These are phyloP conservation scores for Cladorhizidae sp. DNA, from an alignment of 37 sponge, comb jelly and placozoan genomes.

Conservation along the genomic window DNA sequence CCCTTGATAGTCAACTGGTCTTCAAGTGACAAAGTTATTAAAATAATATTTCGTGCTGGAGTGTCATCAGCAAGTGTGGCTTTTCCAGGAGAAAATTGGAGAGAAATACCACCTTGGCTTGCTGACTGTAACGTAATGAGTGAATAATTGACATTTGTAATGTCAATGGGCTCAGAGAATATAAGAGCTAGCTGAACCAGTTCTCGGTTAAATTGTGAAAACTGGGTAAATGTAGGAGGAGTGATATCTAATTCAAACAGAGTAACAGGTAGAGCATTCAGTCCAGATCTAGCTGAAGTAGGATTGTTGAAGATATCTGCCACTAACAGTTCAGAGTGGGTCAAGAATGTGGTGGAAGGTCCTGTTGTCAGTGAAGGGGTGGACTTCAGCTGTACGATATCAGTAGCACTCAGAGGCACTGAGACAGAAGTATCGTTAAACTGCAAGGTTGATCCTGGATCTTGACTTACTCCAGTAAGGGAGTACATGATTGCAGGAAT, in stretches of 20 bases:
- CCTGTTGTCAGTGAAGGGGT: constrained; percentile 63
- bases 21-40: constrained; percentile 59
- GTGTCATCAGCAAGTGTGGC: constrained; percentile 22
- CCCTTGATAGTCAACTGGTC: constrained; percentile 75
- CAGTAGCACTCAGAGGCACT: constrained; percentile 31
- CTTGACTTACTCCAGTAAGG: constrained; percentile 56
- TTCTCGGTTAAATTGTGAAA: constrained; percentile 59
- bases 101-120: constrained; percentile 15
- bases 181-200: constrained; percentile 43
- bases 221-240: constrained; percentile 54
- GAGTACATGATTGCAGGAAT: constrained; percentile 50
- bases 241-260: constrained; percentile 71
- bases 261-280: constrained; percentile 68
- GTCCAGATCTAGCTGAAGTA: constrained; percentile 61
- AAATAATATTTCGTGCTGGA: constrained; percentile 31
- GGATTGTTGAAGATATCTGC: constrained; percentile 63
- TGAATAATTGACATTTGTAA: constrained; percentile 60
- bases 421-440: constrained; percentile 42
- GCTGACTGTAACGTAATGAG: constrained; percentile 71
- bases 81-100: constrained; percentile 58
- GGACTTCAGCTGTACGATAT: constrained; percentile 60
- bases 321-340: constrained; percentile 57
- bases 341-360: constrained; percentile 61
- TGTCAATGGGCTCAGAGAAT: constrained; percentile 86
- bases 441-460: constrained; percentile 11